Evolutionary conservation across 2,888 invertebrate genomes (phyloP).

Genomic region (Eutolmus rufibarbis): DNA sequence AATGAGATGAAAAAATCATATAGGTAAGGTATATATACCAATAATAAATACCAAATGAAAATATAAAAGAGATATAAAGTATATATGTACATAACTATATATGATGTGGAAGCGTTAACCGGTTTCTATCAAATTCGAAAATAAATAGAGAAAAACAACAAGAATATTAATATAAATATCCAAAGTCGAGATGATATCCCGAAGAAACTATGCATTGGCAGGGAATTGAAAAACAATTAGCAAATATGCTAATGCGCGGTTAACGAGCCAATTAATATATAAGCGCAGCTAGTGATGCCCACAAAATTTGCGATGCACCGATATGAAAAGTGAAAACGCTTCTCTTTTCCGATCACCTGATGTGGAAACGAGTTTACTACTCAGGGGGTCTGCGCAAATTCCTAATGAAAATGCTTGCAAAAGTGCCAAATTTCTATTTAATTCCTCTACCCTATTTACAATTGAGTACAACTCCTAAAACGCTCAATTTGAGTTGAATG

Average conservation of each 20-base stretch:
- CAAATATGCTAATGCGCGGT: not conserved
- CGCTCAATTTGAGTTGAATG: not conserved
- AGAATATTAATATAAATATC: not conserved
- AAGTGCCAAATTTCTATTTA: not conserved
- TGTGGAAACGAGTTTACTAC: not conserved
- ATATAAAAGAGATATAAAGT: not conserved
- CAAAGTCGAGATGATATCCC: not conserved
- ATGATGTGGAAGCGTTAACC: not conserved
- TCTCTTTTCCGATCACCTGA: not conserved
- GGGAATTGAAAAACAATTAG: not conserved
- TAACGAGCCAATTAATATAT: not conserved
- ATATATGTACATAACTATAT: not conserved
- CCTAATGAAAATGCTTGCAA: not conserved
- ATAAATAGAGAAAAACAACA: not conserved
- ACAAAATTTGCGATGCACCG: not conserved
- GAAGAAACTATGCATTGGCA: not conserved
- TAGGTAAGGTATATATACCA: not conserved
- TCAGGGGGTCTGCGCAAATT: no score
- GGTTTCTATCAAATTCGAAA: not conserved
- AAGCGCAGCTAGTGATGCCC: not conserved
- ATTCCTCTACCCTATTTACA: not conserved
- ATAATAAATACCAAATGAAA: not conserved
- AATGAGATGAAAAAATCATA: not conserved
- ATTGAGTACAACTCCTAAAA: not conserved
- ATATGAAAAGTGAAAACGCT: not conserved